Conservation (phyloP, 2,797 vertebrate genomes). For the Avahi laniger region DNA sequence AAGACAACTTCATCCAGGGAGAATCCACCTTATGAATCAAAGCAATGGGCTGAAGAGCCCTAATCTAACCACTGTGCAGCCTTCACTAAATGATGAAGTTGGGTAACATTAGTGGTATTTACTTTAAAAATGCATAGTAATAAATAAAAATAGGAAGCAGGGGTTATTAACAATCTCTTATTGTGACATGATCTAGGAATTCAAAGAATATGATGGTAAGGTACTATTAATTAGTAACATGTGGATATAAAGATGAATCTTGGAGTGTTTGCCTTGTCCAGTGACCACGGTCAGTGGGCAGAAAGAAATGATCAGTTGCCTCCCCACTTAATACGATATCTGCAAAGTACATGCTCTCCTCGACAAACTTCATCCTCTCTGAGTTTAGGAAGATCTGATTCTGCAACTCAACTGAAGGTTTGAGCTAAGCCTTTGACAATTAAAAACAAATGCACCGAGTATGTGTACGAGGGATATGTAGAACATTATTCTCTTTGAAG, state of each 20-base stretch:
- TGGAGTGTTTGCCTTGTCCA: background rate
- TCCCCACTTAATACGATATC: rapidly evolving
- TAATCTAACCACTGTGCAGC: background rate
- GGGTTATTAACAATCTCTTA: background rate
- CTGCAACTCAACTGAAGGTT: background rate
- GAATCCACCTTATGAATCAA: background rate
- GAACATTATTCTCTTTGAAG: background rate
- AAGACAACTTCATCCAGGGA: background rate
- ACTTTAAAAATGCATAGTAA: background rate
- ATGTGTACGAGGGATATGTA: background rate
- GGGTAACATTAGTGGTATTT: background rate
- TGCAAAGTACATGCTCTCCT: background rate
- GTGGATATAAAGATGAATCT: background rate
- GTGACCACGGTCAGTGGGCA: background rate
- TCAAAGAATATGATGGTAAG: background rate
- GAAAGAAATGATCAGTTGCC: background rate
- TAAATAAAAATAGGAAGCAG: background rate
- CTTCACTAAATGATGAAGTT: background rate
- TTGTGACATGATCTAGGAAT: background rate
- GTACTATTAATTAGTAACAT: background rate
- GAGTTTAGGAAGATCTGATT: background rate
- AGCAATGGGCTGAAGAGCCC: background rate
- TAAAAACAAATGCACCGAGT: background rate
- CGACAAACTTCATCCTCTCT: background rate
- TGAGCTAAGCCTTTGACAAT: background rate